Evolutionary conservation across 2,797 vertebrate species (phyloP).

Genomic region (Hippoglossus hippoglossus): DNA sequence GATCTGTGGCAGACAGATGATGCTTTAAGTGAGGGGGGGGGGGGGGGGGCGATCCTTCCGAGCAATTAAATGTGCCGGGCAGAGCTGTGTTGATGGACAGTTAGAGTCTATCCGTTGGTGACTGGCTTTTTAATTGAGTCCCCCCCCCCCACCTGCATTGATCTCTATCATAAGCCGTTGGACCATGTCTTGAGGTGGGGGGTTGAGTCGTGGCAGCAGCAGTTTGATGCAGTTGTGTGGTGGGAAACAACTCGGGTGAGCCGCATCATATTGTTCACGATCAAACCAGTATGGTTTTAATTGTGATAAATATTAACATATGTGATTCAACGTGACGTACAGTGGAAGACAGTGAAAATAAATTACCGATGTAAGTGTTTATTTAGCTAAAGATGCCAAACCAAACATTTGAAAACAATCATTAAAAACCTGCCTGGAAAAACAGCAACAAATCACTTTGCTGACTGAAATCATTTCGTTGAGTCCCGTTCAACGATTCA

Average conservation of each 20-base stretch:
- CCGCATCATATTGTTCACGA: neutral
- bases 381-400: neutral
- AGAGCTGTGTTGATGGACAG: conserved; percentile 76
- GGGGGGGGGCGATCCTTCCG: conserved; percentile 59
- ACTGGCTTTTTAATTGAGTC: conserved; percentile 84
- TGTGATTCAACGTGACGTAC: neutral
- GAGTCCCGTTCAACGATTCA: neutral
- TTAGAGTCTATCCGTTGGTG: conserved; percentile 76
- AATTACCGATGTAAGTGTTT: neutral
- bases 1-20: conserved; percentile 68
- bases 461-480: neutral
- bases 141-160: conserved; percentile 69
- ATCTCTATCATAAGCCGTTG: conserved; percentile 76
- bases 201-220: conserved; percentile 28
- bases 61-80: conserved; percentile 72
- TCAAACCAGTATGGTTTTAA: neutral
- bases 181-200: conserved; percentile 60
- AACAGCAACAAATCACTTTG: neutral
- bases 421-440: neutral
- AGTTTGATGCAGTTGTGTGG: neutral
- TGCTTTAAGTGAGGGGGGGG: conserved; percentile 53
- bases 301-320: too few relatives aligned
- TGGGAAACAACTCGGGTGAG: neutral
- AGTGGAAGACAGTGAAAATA: neutral
- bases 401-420: neutral